Conservation (phyloP, 2,888 invertebrate species). For the Notodonta ziczac region DNA sequence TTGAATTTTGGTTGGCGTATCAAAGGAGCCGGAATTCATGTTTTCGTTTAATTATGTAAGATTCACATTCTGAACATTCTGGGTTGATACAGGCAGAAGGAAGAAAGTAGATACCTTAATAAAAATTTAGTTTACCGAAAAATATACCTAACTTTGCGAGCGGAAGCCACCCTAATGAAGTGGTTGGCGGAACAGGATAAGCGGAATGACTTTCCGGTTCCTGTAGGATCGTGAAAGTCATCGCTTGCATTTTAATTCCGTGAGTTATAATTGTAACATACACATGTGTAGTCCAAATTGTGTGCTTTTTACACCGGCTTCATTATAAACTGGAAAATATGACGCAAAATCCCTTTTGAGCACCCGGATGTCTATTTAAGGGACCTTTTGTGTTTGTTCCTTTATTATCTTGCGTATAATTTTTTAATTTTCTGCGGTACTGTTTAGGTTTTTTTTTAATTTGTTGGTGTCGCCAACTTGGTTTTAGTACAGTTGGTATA, state of each 20-base stretch:
- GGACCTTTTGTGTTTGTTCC: neutral
- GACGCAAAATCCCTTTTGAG: constrained; percentile 29
- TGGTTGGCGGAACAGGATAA: constrained; percentile 63
- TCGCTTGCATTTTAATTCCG: constrained; percentile 75
- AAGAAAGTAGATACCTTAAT: constrained; percentile 38
- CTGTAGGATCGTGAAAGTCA: constrained; percentile 69
- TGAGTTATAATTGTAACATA: constrained; percentile 45
- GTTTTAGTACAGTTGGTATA: no score
- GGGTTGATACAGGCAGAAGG: no score
- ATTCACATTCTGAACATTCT: neutral
- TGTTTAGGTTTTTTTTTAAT: no score
- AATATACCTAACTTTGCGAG: constrained; percentile 48
- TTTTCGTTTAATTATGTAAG: neutral
- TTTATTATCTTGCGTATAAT: neutral
- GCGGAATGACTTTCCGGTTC: constrained; percentile 69
- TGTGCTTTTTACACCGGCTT: constrained; percentile 21
- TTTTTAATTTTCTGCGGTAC: neutral
- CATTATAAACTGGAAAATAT: constrained; percentile 43
- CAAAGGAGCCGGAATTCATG: constrained; percentile 4
- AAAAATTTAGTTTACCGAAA: constrained; percentile 56
- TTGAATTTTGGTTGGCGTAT: constrained; percentile 35
- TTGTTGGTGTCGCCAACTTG: no score
- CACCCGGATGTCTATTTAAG: constrained; percentile 12
- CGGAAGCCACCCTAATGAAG: constrained; percentile 58
- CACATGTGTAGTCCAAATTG: constrained; percentile 20